Conservation (phyloP, 2,113 vertebrate species). For the Agelaius tricolor region DNA sequence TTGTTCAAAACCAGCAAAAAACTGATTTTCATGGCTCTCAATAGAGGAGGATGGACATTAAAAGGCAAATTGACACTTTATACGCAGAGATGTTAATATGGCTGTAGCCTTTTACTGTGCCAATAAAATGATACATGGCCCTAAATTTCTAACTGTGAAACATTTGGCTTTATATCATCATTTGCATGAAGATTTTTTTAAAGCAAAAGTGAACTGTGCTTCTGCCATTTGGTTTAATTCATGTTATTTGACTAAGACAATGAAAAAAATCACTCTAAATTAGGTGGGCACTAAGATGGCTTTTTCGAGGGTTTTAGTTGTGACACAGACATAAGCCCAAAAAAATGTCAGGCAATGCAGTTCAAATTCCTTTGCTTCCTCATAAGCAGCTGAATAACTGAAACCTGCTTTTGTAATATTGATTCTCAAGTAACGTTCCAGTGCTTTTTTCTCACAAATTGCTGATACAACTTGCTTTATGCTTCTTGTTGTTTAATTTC, state of each 20-base stretch:
- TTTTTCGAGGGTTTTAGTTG: neutral
- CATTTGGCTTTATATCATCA: neutral
- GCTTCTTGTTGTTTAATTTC: slow-evolving; percentile 6
- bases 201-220: neutral
- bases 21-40: neutral
- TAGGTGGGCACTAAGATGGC: neutral
- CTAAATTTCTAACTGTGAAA: slow-evolving; percentile 6
- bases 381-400: neutral
- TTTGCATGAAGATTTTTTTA: neutral
- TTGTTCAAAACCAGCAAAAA: neutral
- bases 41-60: neutral
- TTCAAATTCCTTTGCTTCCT: neutral
- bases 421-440: neutral
- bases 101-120: slow-evolving; percentile 14
- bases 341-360: neutral
- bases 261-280: neutral
- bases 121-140: neutral
- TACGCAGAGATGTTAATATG: neutral
- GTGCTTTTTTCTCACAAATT: neutral
- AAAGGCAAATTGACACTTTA: slow-evolving; percentile 8
- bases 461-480: neutral
- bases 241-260: neutral
- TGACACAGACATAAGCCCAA: neutral
- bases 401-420: neutral
- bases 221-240: neutral